These are phyloP conservation scores for Drosophila parvula DNA, from an alignment of 1,140 invertebrate species.

Conservation along the genomic window DNA sequence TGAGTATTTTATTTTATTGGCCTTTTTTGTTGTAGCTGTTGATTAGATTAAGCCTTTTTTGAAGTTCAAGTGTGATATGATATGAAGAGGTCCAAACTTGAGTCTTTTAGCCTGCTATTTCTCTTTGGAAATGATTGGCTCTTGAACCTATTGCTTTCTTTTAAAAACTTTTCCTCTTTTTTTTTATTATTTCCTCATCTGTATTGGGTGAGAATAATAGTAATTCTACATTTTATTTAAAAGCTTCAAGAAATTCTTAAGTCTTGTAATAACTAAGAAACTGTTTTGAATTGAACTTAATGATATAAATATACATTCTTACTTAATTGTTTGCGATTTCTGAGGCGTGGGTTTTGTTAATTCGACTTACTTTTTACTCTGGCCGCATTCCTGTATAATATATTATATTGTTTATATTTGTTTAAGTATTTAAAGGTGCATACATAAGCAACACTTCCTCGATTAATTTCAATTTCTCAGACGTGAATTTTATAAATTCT, in stretches of 20 bases:
- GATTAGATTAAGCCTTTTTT: constrained; percentile 67
- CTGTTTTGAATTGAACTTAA: background rate
- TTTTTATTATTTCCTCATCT: background rate
- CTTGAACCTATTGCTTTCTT: background rate
- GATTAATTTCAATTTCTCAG: too few relatives aligned
- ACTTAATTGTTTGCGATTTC: background rate
- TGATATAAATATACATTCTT: too few relatives aligned
- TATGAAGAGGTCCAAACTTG: background rate
- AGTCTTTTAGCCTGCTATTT: background rate
- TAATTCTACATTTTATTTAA: background rate
- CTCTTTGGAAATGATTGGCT: background rate
- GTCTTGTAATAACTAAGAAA: background rate
- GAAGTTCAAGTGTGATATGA: constrained; percentile 64
- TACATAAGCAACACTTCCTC: background rate
- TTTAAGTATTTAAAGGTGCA: too few relatives aligned
- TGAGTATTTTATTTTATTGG: constrained; percentile 8
- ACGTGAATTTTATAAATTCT: background rate
- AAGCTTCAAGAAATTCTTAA: background rate
- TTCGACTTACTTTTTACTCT: too few relatives aligned
- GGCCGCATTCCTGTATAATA: too few relatives aligned
- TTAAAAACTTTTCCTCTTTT: too few relatives aligned
- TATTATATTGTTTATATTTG: too few relatives aligned
- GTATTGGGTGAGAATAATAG: background rate
- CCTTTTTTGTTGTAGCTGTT: constrained; percentile 19
- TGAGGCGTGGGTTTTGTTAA: background rate